Evolutionary conservation across 1,140 invertebrate genomes (phyloP).

Genomic region (Zophobas morio): DNA sequence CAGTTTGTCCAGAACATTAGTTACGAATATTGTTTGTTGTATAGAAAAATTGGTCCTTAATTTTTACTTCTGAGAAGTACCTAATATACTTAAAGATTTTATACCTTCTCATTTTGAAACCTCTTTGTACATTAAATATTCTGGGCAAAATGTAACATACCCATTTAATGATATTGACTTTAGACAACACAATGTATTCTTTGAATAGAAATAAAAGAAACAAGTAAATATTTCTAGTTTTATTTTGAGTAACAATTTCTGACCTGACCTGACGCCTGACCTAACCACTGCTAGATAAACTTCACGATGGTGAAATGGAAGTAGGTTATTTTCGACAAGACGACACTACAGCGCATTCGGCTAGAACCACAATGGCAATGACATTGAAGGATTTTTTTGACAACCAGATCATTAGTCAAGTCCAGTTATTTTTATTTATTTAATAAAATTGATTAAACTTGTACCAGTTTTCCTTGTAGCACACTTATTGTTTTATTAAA

Average conservation of each 20-base stretch:
- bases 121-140: constrained; percentile 58
- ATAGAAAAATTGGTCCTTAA: constrained; percentile 54
- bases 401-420: too few relatives aligned
- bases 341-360: too few relatives aligned
- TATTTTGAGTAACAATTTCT: neutral
- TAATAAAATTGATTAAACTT: too few relatives aligned
- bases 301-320: too few relatives aligned
- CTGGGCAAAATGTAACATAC: constrained; percentile 66
- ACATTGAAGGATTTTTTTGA: too few relatives aligned
- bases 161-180: constrained; percentile 68
- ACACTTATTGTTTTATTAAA: too few relatives aligned
- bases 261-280: neutral
- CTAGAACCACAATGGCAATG: too few relatives aligned
- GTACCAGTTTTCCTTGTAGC: too few relatives aligned
- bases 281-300: too few relatives aligned
- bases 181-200: constrained; percentile 68
- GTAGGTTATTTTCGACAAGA: too few relatives aligned
- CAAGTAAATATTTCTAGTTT: constrained; percentile 1
- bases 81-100: constrained; percentile 54
- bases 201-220: constrained; percentile 67
- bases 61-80: constrained; percentile 63
- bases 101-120: constrained; percentile 25
- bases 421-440: too few relatives aligned
- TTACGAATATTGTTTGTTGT: constrained; percentile 54
- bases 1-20: constrained; percentile 64